phyloP scores from a whole-genome alignment of 2,797 vertebrate genomes.

The Pitangus sulphuratus region DNA sequence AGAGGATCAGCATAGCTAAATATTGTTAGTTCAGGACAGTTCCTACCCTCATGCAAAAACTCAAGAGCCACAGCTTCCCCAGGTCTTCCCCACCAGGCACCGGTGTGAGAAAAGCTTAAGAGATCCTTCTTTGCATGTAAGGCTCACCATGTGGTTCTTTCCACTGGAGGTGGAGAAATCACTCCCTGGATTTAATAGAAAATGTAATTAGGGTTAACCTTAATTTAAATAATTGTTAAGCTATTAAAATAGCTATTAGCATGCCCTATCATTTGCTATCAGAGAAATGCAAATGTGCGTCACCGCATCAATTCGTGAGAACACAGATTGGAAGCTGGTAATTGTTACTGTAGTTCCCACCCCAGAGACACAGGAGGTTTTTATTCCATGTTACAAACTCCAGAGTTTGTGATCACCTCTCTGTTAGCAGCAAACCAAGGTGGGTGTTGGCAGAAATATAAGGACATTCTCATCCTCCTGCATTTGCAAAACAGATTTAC shows the following conservation, averaged over 20 bases:
- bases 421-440: neutral
- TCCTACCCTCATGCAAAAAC: neutral
- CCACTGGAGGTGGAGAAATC: neutral
- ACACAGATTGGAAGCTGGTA: neutral
- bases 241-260: constrained; percentile 25
- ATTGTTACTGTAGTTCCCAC: neutral
- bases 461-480: neutral
- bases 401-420: neutral
- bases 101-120: neutral
- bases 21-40: neutral
- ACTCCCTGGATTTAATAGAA: neutral
- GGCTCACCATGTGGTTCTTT: neutral
- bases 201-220: constrained; percentile 25
- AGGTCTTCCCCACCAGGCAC: neutral
- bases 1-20: neutral
- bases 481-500: neutral
- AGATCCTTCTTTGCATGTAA: neutral
- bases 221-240: constrained; percentile 36
- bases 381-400: neutral
- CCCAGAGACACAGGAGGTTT: neutral
- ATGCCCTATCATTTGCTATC: constrained; percentile 37
- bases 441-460: neutral
- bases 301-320: neutral
- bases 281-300: constrained; percentile 43
- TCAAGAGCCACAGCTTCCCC: neutral